Evolutionary conservation across 37 sponge, comb jelly and placozoan genomes (phyloP).

Genomic region (Diacarnus erythraeanus): DNA sequence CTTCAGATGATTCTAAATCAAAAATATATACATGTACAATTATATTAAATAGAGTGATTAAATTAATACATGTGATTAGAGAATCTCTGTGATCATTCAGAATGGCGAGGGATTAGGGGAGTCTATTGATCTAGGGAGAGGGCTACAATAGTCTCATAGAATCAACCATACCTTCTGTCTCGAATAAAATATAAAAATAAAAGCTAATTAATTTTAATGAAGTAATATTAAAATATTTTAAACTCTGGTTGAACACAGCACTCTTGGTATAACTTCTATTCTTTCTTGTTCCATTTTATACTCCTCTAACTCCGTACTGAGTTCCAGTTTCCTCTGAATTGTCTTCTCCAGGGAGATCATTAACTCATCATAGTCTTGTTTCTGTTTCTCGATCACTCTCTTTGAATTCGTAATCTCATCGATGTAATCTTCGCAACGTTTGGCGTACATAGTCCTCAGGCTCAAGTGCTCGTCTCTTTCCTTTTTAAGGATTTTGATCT

Average conservation of each 20-base stretch:
- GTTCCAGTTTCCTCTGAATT: constrained; percentile 74
- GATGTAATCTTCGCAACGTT: constrained; percentile 63
- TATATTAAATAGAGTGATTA: too few relatives aligned
- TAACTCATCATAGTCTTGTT: constrained; percentile 43
- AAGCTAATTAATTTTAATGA: too few relatives aligned
- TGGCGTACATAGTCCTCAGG: constrained; percentile 46
- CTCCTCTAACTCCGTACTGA: constrained; percentile 68
- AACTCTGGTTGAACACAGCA: constrained; percentile 45
- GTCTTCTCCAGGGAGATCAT: constrained; percentile 62
- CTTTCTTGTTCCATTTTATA: constrained; percentile 78
- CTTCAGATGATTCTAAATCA: too few relatives aligned
- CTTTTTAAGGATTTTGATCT: constrained; percentile 58
- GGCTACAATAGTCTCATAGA: too few relatives aligned
- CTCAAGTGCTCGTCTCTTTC: constrained; percentile 52
- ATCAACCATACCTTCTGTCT: background rate
- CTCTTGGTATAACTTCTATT: constrained; percentile 43
- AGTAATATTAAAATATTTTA: constrained; percentile 22
- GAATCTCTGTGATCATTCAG: too few relatives aligned
- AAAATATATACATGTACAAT: too few relatives aligned
- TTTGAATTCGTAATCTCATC: constrained; percentile 49
- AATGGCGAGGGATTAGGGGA: too few relatives aligned
- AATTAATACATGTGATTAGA: too few relatives aligned
- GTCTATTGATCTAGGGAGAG: too few relatives aligned
- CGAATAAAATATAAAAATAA: too few relatives aligned
- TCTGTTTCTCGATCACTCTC: constrained; percentile 24